A percentile compares a stretch with the other conserved stretches of the same genome.
These are phyloP conservation scores for Rhipidura dahli DNA, from an alignment of 2,113 vertebrate genomes.

Conservation along the genomic window DNA sequence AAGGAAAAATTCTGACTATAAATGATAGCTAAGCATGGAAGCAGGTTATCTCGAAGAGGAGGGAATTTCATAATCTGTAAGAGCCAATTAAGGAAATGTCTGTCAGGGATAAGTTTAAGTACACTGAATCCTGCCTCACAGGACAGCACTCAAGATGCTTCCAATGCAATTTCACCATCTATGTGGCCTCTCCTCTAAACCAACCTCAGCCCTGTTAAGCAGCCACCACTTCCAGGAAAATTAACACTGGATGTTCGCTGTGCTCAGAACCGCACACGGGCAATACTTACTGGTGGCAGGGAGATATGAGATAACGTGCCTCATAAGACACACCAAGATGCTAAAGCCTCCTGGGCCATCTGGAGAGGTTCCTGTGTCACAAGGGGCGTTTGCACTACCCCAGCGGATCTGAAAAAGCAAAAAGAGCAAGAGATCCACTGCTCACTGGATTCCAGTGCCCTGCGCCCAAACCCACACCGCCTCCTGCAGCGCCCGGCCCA, in stretches of 20 bases:
- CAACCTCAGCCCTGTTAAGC: fast-evolving
- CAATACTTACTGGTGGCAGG: background rate
- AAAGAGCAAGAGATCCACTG: background rate
- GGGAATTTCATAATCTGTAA: background rate
- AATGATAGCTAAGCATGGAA: background rate
- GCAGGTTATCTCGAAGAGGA: background rate
- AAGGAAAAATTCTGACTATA: background rate
- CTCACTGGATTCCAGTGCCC: fast-evolving
- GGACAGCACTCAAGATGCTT: background rate
- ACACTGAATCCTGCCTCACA: background rate
- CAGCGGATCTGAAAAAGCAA: background rate
- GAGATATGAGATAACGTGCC: fast-evolving
- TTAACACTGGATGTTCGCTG: fast-evolving
- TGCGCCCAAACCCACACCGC: background rate
- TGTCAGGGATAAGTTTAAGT: background rate
- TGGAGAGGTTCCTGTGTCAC: fast-evolving
- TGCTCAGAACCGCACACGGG: fast-evolving
- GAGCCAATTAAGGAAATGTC: background rate
- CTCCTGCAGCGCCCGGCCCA: background rate
- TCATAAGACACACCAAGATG: fast-evolving
- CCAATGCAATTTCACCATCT: background rate
- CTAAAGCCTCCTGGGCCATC: background rate
- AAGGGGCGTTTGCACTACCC: fast-evolving
- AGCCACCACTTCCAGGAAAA: background rate
- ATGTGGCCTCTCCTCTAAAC: background rate